A percentile compares a stretch with the other conserved stretches of the same genome.
Evolutionary conservation across 2,888 invertebrate genomes (phyloP).

Genomic region (Platycnemis pennipes): DNA sequence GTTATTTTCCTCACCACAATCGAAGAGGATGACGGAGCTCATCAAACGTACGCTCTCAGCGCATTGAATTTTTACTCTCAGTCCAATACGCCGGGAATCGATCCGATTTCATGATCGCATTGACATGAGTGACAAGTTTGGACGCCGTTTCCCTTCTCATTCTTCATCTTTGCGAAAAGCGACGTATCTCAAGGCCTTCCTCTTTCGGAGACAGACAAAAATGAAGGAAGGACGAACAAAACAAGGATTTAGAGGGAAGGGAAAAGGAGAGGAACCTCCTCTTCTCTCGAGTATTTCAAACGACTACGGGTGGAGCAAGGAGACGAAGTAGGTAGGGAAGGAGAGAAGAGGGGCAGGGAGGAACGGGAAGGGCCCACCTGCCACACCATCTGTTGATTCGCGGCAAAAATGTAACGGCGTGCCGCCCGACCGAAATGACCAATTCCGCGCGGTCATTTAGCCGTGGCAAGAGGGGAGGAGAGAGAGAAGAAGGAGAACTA

Average conservation of each 20-base stretch:
- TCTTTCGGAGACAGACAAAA: constrained; percentile 32
- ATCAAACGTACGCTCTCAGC: background rate
- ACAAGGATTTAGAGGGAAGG: constrained; percentile 7
- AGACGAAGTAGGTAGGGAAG: background rate
- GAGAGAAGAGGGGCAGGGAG: background rate
- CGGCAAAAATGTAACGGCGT: constrained; percentile 58
- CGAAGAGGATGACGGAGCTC: background rate
- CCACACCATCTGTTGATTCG: constrained; percentile 64
- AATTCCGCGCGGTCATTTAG: constrained; percentile 52
- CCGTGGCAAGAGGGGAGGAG: constrained; percentile 26
- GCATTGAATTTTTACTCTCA: background rate
- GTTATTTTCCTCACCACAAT: background rate
- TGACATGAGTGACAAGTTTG: constrained; percentile 9
- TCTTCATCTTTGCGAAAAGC: background rate
- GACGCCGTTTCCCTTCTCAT: background rate
- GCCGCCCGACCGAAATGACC: constrained; percentile 26
- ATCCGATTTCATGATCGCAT: constrained; percentile 26
- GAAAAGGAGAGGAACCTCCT: background rate
- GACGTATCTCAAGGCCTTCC: constrained; percentile 23
- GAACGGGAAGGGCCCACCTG: constrained; percentile 49
- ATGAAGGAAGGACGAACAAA: constrained; percentile 8
- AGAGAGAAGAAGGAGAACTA: background rate
- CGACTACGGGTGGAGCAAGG: too few species aligned
- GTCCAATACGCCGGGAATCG: background rate
- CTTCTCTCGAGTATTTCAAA: background rate